A percentile compares a stretch with the other conserved stretches of the same genome.
These are phyloP conservation scores for Trinectes maculatus DNA, from an alignment of 2,113 vertebrate genomes.

Conservation along the genomic window DNA sequence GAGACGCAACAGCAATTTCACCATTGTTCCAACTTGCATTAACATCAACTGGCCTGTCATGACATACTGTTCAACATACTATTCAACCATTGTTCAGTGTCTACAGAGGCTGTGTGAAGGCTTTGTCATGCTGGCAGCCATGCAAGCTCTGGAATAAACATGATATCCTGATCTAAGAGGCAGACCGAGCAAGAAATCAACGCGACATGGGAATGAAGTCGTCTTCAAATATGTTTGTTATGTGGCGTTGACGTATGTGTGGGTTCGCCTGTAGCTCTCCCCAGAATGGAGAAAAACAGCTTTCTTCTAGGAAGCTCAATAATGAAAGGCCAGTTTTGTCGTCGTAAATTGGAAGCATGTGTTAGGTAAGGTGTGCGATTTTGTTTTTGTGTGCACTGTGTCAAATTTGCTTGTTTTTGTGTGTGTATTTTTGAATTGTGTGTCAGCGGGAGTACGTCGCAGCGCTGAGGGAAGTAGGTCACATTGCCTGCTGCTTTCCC, in stretches of 20 bases:
- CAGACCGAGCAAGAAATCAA: constrained; percentile 67
- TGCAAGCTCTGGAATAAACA: constrained; percentile 40
- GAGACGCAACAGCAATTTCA: constrained; percentile 35
- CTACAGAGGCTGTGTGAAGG: constrained; percentile 44
- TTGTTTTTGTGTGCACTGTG: not conserved
- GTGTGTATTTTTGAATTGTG: not conserved
- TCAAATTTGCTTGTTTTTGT: not conserved
- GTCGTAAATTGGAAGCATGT: not conserved
- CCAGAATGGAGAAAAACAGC: constrained; percentile 16
- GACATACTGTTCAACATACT: no score
- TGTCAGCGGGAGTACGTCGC: constrained; percentile 9
- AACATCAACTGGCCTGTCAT: constrained; percentile 48
- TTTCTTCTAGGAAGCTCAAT: constrained; percentile 27
- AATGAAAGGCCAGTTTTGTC: constrained; percentile 20
- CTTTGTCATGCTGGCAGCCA: constrained; percentile 58
- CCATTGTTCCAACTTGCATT: constrained; percentile 40
- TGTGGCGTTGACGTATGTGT: constrained; percentile 18
- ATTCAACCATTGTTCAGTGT: constrained; percentile 65
- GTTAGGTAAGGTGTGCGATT: not conserved
- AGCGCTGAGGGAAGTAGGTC: constrained; percentile 62
- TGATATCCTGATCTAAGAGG: constrained; percentile 49
- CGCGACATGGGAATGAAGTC: constrained; percentile 58
- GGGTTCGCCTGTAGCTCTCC: constrained; percentile 21
- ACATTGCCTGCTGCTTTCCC: constrained; percentile 38
- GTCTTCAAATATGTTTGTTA: constrained; percentile 48